Base-by-base conservation (phyloP, 2,797 vertebrate genomes). In the Acipenser oxyrinchus region DNA sequence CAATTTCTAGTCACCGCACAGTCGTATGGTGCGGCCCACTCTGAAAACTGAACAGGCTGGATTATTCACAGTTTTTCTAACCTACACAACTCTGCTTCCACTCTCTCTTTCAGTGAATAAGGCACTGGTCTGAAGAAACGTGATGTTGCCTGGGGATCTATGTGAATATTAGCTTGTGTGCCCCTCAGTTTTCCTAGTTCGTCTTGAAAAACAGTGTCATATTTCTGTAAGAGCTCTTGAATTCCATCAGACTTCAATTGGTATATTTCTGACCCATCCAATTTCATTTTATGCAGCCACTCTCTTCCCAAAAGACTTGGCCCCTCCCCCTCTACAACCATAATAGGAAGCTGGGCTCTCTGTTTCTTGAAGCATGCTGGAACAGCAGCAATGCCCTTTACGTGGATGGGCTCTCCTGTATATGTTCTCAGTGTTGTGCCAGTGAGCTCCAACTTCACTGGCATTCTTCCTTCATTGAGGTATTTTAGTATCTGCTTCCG, bases 1-100 rank as follows among this genome's bases (percentile, higher is more conserved):
- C 10, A 55, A 6, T 60, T 66, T 69, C 10, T 65, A 53, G 50
- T 66, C 64, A 48, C 51, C n/a, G 12, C n/a, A 23, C 7, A 62
- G 23, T 15, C 37, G 10, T 62, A 18, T 3, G 58, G 58, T 18
- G 15, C 4, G n/a, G 15, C 58, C 58, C 58, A 60, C 11, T 23
- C 15, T 12, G 15, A 62, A 62, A 23, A 23, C 15, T 12, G 8
- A 62, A 18, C 15, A 23, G 60, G 1, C 11, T 62, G 6, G 11
- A 62, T 62, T 23, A 62, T 62, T 23, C 37, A n/a, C n/a, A 23
- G 15, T 7, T 62, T 62, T 62, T 62, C 7, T n/a, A 57, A 57
- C 11, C 11, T 62, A 8, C 37, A 9, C 37, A 62, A 62, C 11
- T 23, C 60, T 18, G 15, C 6, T 62, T 62, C 60, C 11, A 62